Percentiles rank a stretch among this genome's conserved stretches.
Evolutionary conservation across 2,888 invertebrate species (phyloP).

Genomic region (Ochropleura leucogaster): DNA sequence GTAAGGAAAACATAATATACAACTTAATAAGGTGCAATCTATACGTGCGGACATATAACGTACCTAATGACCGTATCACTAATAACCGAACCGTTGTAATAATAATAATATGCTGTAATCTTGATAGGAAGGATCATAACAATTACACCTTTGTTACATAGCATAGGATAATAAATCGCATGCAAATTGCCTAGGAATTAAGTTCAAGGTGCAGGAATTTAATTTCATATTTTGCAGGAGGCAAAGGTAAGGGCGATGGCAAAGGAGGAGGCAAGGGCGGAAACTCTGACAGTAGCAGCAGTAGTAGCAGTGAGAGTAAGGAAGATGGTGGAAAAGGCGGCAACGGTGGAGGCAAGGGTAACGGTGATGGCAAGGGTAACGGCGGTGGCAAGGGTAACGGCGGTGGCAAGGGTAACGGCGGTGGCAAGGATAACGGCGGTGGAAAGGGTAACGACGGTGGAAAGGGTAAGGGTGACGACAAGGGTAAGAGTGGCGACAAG

Average conservation of each 20-base stretch:
- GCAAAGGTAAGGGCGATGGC: constrained; percentile 8
- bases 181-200: not conserved
- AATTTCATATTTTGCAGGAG: constrained; percentile 17
- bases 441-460: not conserved
- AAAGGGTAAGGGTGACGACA: not conserved
- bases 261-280: constrained; percentile 9
- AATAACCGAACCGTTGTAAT: constrained; percentile 8
- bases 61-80: constrained; percentile 3
- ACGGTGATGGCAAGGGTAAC: constrained; percentile 2
- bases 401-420: constrained; percentile 3
- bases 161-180: not conserved
- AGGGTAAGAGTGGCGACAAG: constrained; percentile 14
- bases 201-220: constrained; percentile 18
- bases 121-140: not conserved
- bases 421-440: constrained; percentile 2
- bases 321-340: constrained; percentile 28
- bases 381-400: not conserved
- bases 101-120: constrained; percentile 14
- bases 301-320: constrained; percentile 35
- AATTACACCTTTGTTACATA: constrained; percentile 11
- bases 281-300: constrained; percentile 34
- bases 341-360: constrained; percentile 7
- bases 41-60: not conserved
- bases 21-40: not conserved
- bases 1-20: not conserved